phyloP scores from a whole-genome alignment of 2,113 vertebrate species.

The Ceyx melanurus region DNA sequence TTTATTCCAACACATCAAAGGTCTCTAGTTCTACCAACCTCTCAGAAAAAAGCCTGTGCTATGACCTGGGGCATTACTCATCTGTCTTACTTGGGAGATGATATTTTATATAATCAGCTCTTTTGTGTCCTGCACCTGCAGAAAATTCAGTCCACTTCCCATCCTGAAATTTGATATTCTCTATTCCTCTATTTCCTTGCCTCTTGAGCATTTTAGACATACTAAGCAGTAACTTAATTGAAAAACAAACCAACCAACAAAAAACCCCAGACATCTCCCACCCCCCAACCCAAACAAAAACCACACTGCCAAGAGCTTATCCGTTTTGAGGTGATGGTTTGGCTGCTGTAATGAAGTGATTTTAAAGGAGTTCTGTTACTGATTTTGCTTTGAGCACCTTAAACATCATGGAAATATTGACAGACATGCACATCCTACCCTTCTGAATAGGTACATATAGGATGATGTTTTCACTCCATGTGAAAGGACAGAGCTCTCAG shows the following conservation, averaged over 20 bases:
- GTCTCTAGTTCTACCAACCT: background rate
- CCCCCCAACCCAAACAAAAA: background rate
- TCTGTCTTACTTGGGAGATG: background rate
- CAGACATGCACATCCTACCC: background rate
- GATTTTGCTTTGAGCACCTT: background rate
- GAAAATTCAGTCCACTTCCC: background rate
- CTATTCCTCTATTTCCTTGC: background rate
- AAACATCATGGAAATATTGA: background rate
- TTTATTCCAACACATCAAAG: background rate
- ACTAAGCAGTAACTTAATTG: background rate
- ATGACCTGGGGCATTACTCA: conserved; percentile 9
- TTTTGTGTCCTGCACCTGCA: background rate
- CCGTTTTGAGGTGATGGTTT: background rate
- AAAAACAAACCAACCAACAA: background rate
- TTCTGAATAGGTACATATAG: background rate
- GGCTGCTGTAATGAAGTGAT: background rate
- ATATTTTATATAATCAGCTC: background rate
- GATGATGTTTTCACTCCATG: background rate
- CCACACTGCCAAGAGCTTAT: background rate
- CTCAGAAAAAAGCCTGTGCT: background rate
- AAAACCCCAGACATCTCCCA: accelerated
- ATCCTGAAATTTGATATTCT: background rate
- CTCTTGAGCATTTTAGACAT: background rate
- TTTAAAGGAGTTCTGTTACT: background rate
- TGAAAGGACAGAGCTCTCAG: background rate